These are phyloP conservation scores for Poecile montanus DNA, from an alignment of 2,797 vertebrate species.

Conservation along the genomic window DNA sequence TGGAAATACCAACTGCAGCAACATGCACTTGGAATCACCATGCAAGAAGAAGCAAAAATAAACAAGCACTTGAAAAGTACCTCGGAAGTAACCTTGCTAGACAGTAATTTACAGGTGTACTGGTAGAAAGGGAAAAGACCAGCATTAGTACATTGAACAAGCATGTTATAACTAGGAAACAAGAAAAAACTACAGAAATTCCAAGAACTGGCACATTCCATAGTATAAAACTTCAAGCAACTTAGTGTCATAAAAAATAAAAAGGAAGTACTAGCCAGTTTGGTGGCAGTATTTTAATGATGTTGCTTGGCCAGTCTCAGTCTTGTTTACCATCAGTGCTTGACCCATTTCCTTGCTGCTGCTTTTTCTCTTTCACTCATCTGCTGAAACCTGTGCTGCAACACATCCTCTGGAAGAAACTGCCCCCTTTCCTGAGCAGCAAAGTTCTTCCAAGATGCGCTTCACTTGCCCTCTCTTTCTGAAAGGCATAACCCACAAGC, in stretches of 20 bases:
- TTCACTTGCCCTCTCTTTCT: neutral
- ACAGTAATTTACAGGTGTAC: conserved; percentile 95
- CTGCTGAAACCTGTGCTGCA: neutral
- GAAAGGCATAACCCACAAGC: neutral
- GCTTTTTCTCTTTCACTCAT: conserved; percentile 1
- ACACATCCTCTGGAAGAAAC: neutral
- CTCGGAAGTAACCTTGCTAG: conserved; percentile 95
- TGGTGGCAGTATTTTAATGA: neutral
- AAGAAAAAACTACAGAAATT: conserved; percentile 35
- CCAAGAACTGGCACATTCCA: conserved; percentile 2
- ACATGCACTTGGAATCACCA: conserved; percentile 75
- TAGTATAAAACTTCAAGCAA: neutral
- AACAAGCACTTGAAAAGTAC: conserved; percentile 87
- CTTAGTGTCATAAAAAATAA: neutral
- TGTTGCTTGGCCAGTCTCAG: conserved; percentile 25
- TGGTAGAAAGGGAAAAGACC: conserved; percentile 88
- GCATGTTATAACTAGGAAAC: conserved; percentile 74
- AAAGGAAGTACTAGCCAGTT: neutral
- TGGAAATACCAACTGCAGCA: conserved; percentile 49
- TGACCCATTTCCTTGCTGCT: neutral
- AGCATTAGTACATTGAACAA: conserved; percentile 82
- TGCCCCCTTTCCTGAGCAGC: neutral
- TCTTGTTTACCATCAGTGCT: conserved; percentile 38
- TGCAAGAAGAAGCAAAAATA: conserved; percentile 79
- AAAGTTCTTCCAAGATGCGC: neutral